Base-by-base conservation (phyloP, 1,140 invertebrate species). In the Sesamia nonagrioides region DNA sequence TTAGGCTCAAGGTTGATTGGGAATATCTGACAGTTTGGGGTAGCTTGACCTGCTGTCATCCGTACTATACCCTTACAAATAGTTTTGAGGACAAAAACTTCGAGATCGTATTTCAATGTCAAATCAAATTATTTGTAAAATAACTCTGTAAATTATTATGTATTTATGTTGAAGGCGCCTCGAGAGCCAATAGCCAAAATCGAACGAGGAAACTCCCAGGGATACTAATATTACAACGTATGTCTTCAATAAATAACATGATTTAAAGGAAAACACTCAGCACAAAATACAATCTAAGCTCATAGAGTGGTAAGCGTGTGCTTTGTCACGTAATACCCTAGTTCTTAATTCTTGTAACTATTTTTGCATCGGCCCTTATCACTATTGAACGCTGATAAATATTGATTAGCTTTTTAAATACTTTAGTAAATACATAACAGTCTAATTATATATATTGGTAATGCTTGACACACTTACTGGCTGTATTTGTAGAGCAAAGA, bases 321-420 rank as follows among this genome's bases (percentile, higher is more conserved):
- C 6, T 5, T n/a, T 33, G 66, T 69, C 66, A 69, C 66, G 66
- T 69, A 69, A 21, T 69, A 42, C 42, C 66, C 66, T 69, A 69
- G 42, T 69, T 69, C 66, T 69, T 69, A 69, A 66, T 42, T 69
- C 40, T 33, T 69, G 66, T 50, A 33, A 33, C 66, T 69, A 50
- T 69, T 69, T 69, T 42, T 69, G 66, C 66, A 69, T 69, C 40
- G 42, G 9, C 17, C 42, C 66, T 69, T 69, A 69, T 69, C 66
- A 27, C 6, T 48, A 50, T 33, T 50, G 21, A 69, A 69, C 37
- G 8, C 42, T 13, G 66, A 69, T 69, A 48, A 69, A 33, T 27
- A 27, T 33, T 69, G 66, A 69, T 69, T 69, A 69, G 21, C 66
- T 48, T 69, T 58, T 69, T 69, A 69, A 69, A 69, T 69, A 21